These are phyloP conservation scores for Chloroceryle inda DNA, from an alignment of 2,797 vertebrate species.

Conservation along the genomic window DNA sequence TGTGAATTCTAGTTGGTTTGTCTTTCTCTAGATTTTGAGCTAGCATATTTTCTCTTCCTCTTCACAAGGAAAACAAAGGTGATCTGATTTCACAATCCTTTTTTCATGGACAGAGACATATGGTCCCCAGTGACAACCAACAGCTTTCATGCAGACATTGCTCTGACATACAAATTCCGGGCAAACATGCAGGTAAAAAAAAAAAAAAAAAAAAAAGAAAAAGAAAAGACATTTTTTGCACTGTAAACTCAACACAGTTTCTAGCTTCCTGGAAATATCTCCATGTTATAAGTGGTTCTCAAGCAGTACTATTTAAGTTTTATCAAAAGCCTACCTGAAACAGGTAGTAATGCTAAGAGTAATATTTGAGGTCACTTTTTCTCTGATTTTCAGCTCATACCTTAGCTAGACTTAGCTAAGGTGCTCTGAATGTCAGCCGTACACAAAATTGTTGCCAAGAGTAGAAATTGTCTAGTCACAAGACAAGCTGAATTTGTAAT, in stretches of 20 bases:
- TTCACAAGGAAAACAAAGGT: background rate
- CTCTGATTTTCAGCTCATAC: background rate
- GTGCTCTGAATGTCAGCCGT: background rate
- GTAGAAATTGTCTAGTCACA: background rate
- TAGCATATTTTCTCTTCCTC: background rate
- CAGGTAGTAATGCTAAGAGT: background rate
- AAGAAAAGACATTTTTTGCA: background rate
- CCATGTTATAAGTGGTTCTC: background rate
- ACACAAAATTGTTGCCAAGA: background rate
- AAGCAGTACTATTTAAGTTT: background rate
- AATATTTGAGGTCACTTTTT: background rate
- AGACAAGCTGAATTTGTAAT: background rate
- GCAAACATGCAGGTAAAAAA: background rate
- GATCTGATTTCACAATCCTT: background rate
- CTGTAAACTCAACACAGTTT: background rate
- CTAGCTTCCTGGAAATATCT: background rate
- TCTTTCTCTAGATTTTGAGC: background rate
- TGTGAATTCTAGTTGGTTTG: background rate
- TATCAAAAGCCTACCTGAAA: background rate
- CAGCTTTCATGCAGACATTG: background rate
- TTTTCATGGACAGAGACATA: background rate
- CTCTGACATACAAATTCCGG: background rate
- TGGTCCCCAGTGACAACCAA: background rate
- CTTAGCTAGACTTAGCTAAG: background rate
- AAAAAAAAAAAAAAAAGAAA: background rate